A percentile compares a stretch with the other conserved stretches of the same genome.
phyloP scores from a whole-genome alignment of 2,797 vertebrate species.

The Falco berigora region DNA sequence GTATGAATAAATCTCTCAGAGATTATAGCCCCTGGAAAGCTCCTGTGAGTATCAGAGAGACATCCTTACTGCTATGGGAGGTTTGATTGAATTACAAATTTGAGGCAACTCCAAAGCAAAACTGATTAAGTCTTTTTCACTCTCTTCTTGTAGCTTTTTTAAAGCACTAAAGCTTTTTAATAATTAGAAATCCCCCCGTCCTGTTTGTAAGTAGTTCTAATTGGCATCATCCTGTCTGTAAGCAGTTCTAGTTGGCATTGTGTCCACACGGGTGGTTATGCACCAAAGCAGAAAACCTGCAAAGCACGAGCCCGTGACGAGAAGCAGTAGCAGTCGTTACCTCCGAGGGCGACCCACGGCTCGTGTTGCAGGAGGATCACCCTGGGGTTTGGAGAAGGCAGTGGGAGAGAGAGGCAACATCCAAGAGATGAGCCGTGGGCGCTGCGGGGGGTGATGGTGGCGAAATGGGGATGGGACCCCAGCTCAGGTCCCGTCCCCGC shows the following conservation, averaged over 20 bases:
- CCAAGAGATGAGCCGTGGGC: neutral
- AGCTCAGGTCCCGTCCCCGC: rapidly evolving
- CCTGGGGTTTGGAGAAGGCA: neutral
- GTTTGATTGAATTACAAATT: slow-evolving; percentile 64
- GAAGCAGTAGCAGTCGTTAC: neutral
- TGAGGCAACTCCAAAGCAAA: slow-evolving; percentile 53
- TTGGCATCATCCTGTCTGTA: neutral
- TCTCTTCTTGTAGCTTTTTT: slow-evolving; percentile 2
- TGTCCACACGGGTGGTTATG: neutral
- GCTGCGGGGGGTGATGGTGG: neutral
- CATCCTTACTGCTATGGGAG: slow-evolving; percentile 39
- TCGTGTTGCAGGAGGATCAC: neutral
- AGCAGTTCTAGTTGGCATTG: neutral
- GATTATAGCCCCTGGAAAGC: slow-evolving; percentile 63
- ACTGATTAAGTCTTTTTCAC: slow-evolving; percentile 54
- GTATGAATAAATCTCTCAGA: slow-evolving; percentile 62
- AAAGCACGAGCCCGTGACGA: neutral
- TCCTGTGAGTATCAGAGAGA: slow-evolving; percentile 43
- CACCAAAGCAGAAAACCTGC: neutral
- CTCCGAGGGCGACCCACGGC: rapidly evolving
- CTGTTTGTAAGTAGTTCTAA: neutral
- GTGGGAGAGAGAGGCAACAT: neutral
- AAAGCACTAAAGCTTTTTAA: slow-evolving; percentile 19
- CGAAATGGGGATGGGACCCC: neutral
- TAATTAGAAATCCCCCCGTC: neutral